Evolutionary conservation across 2,888 invertebrate genomes (phyloP), one percentile per base, ranked within the genome.

Genomic region (Rhorus exstirpatorius): DNA sequence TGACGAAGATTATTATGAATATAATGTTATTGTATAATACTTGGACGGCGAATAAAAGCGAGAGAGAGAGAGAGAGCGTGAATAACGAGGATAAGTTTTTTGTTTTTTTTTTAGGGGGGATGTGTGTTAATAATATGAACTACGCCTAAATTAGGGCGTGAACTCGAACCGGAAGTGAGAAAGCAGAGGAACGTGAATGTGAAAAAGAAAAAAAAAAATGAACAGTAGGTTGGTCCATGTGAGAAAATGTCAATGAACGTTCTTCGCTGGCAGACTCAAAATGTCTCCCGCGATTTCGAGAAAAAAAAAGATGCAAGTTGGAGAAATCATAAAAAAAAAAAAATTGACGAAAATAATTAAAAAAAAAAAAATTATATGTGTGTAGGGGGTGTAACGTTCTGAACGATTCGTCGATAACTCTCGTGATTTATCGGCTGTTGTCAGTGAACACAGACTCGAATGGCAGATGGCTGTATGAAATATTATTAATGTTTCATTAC

Each of bases 21-120:
- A 87, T 87, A 87, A 88, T 84, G 87, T 89, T 90, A 89, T 89
- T 88, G 86, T 87, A 87, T 88, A 90, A 89, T 90, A 88, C 89
- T 88, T 88, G 85, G 79, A 79, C 74, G 84, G 81, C 53, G 58
- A 67, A 77, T 51, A 74, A 78, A 49, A 80, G 76, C 49, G 70
- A 81, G 78, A 75, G 60, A 75, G 75, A 70, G 79, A 58, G 68
- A 67, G 35, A 77, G 55, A 75, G 41, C 53, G 61, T 79, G 63
- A 55, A 61, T 71, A 74, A 85, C 67, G 74, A 75, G 70, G 79
- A 77, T 65, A 83, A 79, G 70, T 81, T 84, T 81, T 83, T 38
- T 76, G n/a, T n/a, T n/a, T n/a, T n/a, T n/a, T n/a, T n/a, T n/a
- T n/a, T n/a, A n/a, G n/a, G n/a, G n/a, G n/a, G 77, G 81, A 81